phyloP scores from a whole-genome alignment of 2,797 vertebrate species.

The Lacerta agilis region DNA sequence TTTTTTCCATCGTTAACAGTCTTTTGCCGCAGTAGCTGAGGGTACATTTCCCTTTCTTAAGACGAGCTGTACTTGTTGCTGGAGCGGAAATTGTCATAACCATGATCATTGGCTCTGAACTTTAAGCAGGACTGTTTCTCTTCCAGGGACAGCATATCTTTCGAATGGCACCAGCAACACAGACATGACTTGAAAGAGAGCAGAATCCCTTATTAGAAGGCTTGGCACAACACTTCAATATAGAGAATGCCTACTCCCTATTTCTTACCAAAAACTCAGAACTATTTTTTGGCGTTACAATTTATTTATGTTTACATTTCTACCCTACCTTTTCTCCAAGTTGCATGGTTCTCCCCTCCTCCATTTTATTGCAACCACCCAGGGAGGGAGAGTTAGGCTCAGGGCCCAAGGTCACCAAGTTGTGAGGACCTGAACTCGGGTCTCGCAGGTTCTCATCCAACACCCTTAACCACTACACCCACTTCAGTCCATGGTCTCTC shows the following conservation, averaged over 20 bases:
- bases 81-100: conserved; percentile 88
- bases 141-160: conserved; percentile 82
- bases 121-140: conserved; percentile 89
- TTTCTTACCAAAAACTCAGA: neutral
- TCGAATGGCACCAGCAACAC: conserved; percentile 87
- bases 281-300: neutral
- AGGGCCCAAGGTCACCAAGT: too few relatives aligned
- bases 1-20: conserved; percentile 31
- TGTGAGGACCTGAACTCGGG: too few relatives aligned
- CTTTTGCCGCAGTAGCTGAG: conserved; percentile 30
- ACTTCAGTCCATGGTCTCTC: too few relatives aligned
- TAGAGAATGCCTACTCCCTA: neutral
- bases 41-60: conserved; percentile 73
- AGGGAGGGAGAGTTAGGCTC: too few relatives aligned
- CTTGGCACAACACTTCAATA: neutral
- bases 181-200: conserved; percentile 87
- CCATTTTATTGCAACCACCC: too few relatives aligned
- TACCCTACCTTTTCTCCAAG: too few relatives aligned
- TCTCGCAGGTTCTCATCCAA: too few relatives aligned
- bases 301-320: too few relatives aligned
- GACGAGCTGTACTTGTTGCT: conserved; percentile 93
- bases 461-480: too few relatives aligned
- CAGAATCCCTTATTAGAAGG: conserved; percentile 14
- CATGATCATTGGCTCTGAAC: conserved; percentile 89
- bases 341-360: too few relatives aligned